Evolutionary conservation across 2,797 vertebrate species (phyloP).

Genomic region (Labeo calbasu): DNA sequence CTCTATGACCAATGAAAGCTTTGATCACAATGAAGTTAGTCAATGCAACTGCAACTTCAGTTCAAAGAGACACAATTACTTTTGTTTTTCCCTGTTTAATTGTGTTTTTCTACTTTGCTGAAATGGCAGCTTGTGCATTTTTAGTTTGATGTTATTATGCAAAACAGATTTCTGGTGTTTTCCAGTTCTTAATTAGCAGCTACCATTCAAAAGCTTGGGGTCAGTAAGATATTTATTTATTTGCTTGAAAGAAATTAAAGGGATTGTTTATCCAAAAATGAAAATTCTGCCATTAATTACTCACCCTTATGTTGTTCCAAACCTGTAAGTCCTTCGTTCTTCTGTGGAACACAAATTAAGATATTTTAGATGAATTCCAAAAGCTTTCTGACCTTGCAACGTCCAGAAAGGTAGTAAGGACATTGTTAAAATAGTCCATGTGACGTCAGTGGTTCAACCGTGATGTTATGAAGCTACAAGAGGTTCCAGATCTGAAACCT

Average conservation of each 20-base stretch:
- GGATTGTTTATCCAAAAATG: too few relatives aligned
- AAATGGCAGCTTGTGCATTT: not conserved
- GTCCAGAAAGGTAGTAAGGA: too few relatives aligned
- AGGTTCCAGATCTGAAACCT: not conserved
- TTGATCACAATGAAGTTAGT: not conserved
- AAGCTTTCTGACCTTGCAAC: too few relatives aligned
- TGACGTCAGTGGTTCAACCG: too few relatives aligned
- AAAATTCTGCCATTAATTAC: too few relatives aligned
- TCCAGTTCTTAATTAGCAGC: not conserved
- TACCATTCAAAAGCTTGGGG: not conserved
- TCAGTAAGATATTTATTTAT: not conserved
- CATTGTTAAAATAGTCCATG: too few relatives aligned
- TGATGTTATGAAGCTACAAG: too few relatives aligned
- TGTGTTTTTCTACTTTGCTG: not conserved
- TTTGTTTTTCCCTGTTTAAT: not conserved
- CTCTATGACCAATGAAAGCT: not conserved
- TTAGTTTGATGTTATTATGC: not conserved
- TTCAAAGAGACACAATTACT: not conserved
- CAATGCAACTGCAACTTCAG: slow-evolving; percentile 1
- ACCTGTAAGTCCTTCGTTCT: too few relatives aligned
- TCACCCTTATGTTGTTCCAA: too few relatives aligned
- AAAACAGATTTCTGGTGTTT: not conserved
- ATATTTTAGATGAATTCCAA: too few relatives aligned
- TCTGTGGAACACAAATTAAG: too few relatives aligned
- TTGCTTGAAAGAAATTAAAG: not conserved